Base-by-base conservation (phyloP, 2,888 invertebrate species). In the Siphonodentalium dalli region DNA sequence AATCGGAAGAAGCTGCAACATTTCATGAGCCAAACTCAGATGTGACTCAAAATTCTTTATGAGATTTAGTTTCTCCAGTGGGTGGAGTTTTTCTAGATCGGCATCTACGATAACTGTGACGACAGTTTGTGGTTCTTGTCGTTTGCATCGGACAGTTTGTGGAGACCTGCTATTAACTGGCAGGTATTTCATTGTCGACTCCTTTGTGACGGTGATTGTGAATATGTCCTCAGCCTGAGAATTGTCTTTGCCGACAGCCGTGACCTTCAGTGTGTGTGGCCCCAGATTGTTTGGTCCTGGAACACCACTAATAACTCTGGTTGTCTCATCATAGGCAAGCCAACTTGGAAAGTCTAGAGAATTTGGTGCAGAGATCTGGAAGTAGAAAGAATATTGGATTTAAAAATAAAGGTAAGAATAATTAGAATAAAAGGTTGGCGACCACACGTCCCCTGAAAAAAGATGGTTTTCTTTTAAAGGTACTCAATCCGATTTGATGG, bases 241-340 rank as follows among this genome's bases (percentile, higher is more conserved):
- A 35, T 57, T 58, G 48, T 66, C 56, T n/a, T 54, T 49, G 27
- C 75, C 78, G 18, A 61, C 50, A 24, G 80, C 80, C 35, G 70
- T 61, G 20, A 83, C 80, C 54, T 78, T 73, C 24, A 83, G 66
- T 61, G 87, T 86, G 75, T 89, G 85, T 42, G 86, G 84, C 44
- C 90, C 91, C 11, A 88, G 78, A 77, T 92, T 71, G 26, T 65
- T 41, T 31, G 73, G 69, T 4, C 71, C 64, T 0, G 92, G 91
- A 48, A 92, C 86, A 18, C 92, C 92, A 79, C 88, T 87, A 74
- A 92, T 86, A 51, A 88, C 84, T n/a, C 88, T 87, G 61, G 87
- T 86, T 47, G 84, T 85, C 48, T 86, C 85, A 80, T 90, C 88
- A 82, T 90, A 90, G 61, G 87, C 84, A 69, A 82, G 58, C 82